Base-by-base conservation (phyloP, 53 echinoderm and acorn worm genomes). In the Astropecten irregularis region DNA sequence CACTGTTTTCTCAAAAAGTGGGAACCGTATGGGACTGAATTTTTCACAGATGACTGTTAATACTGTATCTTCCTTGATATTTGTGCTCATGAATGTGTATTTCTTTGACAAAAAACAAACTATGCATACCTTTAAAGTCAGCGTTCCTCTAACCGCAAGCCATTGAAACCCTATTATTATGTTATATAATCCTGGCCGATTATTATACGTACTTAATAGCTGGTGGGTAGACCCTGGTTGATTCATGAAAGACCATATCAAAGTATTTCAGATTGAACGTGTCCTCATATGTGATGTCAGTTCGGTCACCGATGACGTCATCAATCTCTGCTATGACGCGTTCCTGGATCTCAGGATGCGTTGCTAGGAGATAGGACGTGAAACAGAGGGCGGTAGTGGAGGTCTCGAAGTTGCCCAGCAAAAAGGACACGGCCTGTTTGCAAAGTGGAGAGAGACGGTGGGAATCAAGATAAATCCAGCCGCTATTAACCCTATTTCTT, bases 311-410 rank as follows among this genome's bases (percentile, higher is more conserved):
- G 20, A 49, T 28, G 34, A 76, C 40, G 27, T 76, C 76, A 38
- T 86, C 86, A 21, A 86, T 50, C 63, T 86, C 86, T 5, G 48
- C 65, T 3, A 86, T 49, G 49, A 86, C 11, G n/a, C 49, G 49
- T 2, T 86, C 86, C 77, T 86, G 86, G 9, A 66, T 33, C 25
- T 86, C 86, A n/a, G 76, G 52, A 52, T 86, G 23, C 2, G 36
- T 76, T 19, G 86, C 86, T 26, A 86, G 50, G 9, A 86, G 31
- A 30, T 76, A 76, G 2, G 66, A 18, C 29, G 52, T 57, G 18
- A 76, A 86, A 25, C 64, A 46, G 14, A 86, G 55, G 26, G 86
- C 47, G 7, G 71, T 76, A 26, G 64, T 37, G 15, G 86, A 62
- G 9, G 86, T 86, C 27, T 86, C 86, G 28, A 22, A 86, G 35